Evolutionary conservation across 2,797 vertebrate species (phyloP), one percentile per base, ranked within the genome.

Genomic region (Xenops minutus): DNA sequence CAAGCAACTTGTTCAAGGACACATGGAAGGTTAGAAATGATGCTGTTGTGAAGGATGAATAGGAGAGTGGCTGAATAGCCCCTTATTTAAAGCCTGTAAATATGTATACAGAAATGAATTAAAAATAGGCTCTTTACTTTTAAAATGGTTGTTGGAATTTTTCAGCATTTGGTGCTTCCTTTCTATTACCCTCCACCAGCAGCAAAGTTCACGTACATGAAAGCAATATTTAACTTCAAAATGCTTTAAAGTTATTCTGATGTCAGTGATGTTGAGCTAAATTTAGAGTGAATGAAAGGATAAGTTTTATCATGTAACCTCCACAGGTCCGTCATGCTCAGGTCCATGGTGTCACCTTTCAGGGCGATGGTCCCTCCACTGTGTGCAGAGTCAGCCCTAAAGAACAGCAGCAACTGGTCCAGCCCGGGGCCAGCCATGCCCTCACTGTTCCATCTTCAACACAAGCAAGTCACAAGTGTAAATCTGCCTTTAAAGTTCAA

Each of bases 311-410:
- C 34, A 21, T 24, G 52, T 34, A 26, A 71, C 34, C 61, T 72
- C 41, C 72, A 46, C 1, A 0, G 13, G 36, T 17, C 16, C 34
- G 36, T 11, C 0, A 1, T 27, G 16, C 54, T 39, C 24, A 14
- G 51, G 43, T 61, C 83, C 66, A 30, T 32, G 52, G 30, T 32
- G 52, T 54, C 20, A 32, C 19, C 58, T 59, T n/a, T 51, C 54
- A 36, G 58, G 49, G 44, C 18, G 48, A 8, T 2, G 2, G 22
- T 44, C 44, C 11, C 54, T 48, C 52, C 29, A 7, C 67, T 7
- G 14, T 2, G 4, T 8, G 19, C 48, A 36, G 9, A 14, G 6
- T 12, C 56, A 66, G 16, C 26, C 51, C 69, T 24, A 30, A 30
- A 34, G 26, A 54, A 41, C 41, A 71, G 6, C 63, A 73, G 41